Percentiles rank a stretch among this genome's conserved stretches.
phyloP scores from a whole-genome alignment of 2,113 vertebrate genomes.

The Hyperopisus bebe region DNA sequence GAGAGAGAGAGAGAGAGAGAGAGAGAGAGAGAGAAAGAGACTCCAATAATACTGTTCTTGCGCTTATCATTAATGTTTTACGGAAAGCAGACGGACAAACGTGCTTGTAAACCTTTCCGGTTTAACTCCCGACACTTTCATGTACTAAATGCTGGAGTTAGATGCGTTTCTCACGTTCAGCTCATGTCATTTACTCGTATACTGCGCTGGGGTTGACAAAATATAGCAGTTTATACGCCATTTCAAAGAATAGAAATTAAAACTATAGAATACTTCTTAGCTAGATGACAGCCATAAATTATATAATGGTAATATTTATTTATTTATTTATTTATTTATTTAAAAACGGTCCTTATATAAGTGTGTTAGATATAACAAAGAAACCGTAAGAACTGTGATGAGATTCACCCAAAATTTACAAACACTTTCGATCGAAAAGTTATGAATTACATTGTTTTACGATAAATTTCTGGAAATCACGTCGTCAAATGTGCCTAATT shows the following conservation, averaged over 20 bases:
- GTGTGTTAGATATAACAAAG: not conserved
- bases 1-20: too few relatives aligned
- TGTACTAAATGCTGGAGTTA: not conserved
- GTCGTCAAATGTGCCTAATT: not conserved
- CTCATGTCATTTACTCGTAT: not conserved
- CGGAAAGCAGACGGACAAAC: not conserved
- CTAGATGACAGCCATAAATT: not conserved
- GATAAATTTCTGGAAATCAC: not conserved
- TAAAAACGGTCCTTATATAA: not conserved
- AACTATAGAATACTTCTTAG: not conserved
- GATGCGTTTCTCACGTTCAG: not conserved
- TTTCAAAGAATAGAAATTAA: not conserved
- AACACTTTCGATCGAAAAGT: not conserved
- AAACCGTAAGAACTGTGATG: not conserved
- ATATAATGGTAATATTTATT: not conserved
- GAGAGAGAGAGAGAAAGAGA: too few relatives aligned
- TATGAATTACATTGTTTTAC: not conserved
- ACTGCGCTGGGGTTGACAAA: not conserved
- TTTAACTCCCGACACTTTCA: not conserved
- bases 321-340: not conserved
- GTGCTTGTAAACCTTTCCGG: not conserved
- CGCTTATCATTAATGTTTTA: not conserved
- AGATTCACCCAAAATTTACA: not conserved
- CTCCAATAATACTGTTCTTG: not conserved
- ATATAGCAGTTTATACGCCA: not conserved